Evolutionary conservation across 2,888 invertebrate genomes (phyloP).

Genomic region (Syritta pipiens): DNA sequence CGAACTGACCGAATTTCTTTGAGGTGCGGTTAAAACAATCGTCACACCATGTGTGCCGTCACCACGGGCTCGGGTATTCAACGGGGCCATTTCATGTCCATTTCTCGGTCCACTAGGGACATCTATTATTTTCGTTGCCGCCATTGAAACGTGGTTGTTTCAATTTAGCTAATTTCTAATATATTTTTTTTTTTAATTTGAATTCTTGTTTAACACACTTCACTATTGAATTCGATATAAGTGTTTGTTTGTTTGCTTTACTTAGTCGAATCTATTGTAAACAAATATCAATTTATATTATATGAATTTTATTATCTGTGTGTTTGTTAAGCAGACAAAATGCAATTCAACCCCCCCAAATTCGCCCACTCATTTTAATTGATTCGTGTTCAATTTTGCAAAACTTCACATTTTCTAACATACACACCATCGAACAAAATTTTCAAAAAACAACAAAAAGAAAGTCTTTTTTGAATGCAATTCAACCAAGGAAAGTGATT

Average conservation of each 20-base stretch:
- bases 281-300: neutral
- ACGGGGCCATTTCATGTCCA: constrained; percentile 90
- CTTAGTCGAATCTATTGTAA: constrained; percentile 20
- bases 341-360: neutral
- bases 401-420: constrained; percentile 37
- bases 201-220: neutral
- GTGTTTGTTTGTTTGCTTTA: constrained; percentile 6
- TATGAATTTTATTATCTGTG: neutral
- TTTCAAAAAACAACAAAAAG: too few relatives aligned
- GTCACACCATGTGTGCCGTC: constrained; percentile 87
- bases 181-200: neutral
- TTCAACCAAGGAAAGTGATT: too few relatives aligned
- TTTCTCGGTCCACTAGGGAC: constrained; percentile 76
- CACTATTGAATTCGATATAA: constrained; percentile 20
- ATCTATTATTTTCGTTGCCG: constrained; percentile 79
- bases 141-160: constrained; percentile 75
- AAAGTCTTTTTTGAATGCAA: too few relatives aligned
- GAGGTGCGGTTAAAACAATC: constrained; percentile 86
- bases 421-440: too few relatives aligned
- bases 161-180: constrained; percentile 10
- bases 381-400: constrained; percentile 15
- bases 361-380: neutral
- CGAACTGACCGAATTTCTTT: constrained; percentile 83
- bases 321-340: neutral
- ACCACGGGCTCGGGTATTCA: constrained; percentile 84